These are phyloP conservation scores for Morus bassanus DNA, from an alignment of 2,797 vertebrate species.

Conservation along the genomic window DNA sequence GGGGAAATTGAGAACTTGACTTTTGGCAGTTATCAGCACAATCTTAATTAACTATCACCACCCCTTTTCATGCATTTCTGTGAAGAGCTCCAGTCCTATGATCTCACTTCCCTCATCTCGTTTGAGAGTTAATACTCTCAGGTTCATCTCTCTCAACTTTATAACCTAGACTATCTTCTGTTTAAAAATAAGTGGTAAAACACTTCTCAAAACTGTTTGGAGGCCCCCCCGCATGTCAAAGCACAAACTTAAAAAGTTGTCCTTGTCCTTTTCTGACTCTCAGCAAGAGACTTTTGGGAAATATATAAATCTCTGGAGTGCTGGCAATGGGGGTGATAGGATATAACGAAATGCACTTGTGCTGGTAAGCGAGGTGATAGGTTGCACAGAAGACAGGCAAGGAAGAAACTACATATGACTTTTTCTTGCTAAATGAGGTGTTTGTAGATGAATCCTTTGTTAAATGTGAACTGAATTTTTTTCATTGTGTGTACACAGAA, in stretches of 20 bases:
- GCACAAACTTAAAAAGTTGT: background rate
- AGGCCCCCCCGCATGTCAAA: background rate
- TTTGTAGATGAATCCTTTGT: background rate
- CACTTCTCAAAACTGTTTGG: background rate
- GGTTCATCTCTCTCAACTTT: background rate
- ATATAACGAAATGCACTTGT: background rate
- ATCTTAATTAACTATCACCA: conserved; percentile 34
- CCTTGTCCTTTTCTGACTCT: background rate
- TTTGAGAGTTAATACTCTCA: background rate
- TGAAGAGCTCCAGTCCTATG: background rate
- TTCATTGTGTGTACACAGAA: background rate
- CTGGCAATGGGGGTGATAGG: background rate
- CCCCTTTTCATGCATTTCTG: background rate
- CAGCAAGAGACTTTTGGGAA: background rate
- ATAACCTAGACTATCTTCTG: background rate
- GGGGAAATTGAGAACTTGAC: conserved; percentile 6
- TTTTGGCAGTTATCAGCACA: background rate
- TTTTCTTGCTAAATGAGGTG: background rate
- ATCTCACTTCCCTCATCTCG: background rate
- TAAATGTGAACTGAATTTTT: background rate
- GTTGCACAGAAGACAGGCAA: background rate
- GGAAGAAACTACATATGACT: background rate
- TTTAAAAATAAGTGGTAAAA: background rate
- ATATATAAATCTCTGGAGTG: background rate
- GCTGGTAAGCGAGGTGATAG: background rate